phyloP scores from a whole-genome alignment of 2,888 invertebrate genomes.

The Branchinecta sandiegonensis region DNA sequence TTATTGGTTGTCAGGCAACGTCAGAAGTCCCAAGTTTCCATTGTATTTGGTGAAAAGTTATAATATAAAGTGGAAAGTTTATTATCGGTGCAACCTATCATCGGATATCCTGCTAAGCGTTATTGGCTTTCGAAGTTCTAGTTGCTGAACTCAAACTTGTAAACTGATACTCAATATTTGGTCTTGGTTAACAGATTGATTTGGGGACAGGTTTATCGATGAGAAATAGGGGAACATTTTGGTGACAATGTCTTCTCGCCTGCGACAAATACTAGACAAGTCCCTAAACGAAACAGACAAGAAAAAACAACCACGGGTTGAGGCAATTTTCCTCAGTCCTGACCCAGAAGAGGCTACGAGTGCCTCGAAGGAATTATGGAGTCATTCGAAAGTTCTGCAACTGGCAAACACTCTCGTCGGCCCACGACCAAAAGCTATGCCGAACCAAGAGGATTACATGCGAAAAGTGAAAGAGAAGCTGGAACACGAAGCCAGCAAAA shows the following conservation, averaged over 20 bases:
- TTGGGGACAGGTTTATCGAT: too few relatives aligned
- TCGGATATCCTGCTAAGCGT: too few relatives aligned
- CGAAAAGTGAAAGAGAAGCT: background rate
- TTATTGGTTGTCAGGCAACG: too few relatives aligned
- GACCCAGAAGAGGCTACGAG: conserved; percentile 23
- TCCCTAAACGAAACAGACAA: background rate
- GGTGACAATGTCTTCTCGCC: background rate
- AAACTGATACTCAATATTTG: too few relatives aligned
- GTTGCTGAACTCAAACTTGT: too few relatives aligned
- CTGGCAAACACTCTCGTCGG: conserved; percentile 11
- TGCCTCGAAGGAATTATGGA: conserved; percentile 22
- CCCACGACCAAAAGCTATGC: background rate
- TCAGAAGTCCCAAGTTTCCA: too few relatives aligned
- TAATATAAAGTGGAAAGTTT: too few relatives aligned
- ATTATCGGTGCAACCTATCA: too few relatives aligned
- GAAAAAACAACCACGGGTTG: conserved; percentile 19
- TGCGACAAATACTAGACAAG: background rate
- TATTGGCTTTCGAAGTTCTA: too few relatives aligned
- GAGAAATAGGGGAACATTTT: too few relatives aligned
- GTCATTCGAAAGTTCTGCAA: conserved; percentile 20
- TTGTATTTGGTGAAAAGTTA: too few relatives aligned
- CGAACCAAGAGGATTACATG: background rate
- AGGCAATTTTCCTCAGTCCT: conserved; percentile 23
- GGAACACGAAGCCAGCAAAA: background rate
- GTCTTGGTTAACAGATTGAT: too few relatives aligned